phyloP scores from a whole-genome alignment of 2,113 vertebrate genomes.

The Rostratula benghalensis region DNA sequence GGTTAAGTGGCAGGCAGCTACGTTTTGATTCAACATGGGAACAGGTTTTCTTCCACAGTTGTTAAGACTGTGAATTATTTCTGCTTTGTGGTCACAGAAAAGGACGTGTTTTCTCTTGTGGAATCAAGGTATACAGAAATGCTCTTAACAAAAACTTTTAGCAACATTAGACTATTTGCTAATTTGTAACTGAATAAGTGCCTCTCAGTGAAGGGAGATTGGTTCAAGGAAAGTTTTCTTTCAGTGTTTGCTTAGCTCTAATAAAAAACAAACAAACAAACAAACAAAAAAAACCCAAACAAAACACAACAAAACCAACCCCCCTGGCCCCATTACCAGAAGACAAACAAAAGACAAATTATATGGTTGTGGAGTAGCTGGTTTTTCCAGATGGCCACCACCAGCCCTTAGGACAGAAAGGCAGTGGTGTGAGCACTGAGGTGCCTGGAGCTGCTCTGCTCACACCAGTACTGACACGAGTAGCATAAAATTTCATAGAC shows the following conservation, averaged over 20 bases:
- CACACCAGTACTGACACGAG: too few species aligned
- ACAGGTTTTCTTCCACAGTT: neutral
- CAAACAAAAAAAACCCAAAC: too few species aligned
- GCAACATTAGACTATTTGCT: constrained; percentile 32
- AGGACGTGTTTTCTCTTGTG: neutral
- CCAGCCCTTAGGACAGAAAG: neutral
- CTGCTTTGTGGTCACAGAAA: neutral
- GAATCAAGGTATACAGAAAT: constrained; percentile 22
- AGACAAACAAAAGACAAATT: constrained; percentile 74
- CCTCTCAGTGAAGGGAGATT: constrained; percentile 10
- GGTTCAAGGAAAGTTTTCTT: constrained; percentile 43
- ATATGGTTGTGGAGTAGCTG: constrained; percentile 65
- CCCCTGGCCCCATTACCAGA: constrained; percentile 21
- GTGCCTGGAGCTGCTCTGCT: neutral
- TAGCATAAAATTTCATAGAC: neutral
- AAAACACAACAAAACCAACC: too few species aligned
- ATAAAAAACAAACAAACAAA: neutral
- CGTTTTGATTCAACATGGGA: neutral
- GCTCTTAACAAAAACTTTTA: constrained; percentile 36
- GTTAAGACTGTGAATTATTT: neutral
- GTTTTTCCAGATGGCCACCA: constrained; percentile 65
- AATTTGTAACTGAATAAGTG: constrained; percentile 62
- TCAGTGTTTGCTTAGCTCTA: constrained; percentile 57
- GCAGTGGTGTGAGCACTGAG: neutral
- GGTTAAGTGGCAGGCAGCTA: neutral